A percentile compares a stretch with the other conserved stretches of the same genome.
These are phyloP conservation scores for Nasonia longicornis DNA, from an alignment of 1,140 invertebrate genomes.

Conservation along the genomic window DNA sequence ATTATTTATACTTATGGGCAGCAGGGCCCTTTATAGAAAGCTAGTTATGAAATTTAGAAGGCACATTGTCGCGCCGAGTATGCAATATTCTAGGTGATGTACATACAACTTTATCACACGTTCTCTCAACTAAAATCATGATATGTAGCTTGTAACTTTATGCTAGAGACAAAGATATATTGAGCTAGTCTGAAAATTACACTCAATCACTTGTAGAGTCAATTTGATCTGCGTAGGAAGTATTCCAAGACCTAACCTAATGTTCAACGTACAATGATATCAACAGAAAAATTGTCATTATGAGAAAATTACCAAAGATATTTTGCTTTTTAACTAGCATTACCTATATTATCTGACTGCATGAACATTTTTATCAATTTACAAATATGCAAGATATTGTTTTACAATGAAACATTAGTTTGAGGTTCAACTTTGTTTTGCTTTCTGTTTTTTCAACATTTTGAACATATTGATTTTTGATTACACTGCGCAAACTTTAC, in stretches of 20 bases:
- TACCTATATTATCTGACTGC: not conserved
- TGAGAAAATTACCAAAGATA: not conserved
- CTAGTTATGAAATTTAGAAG: conserved; percentile 29
- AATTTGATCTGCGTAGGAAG: not conserved
- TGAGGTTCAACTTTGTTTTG: conserved; percentile 3
- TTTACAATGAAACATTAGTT: not conserved
- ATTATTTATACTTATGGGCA: conserved; percentile 24
- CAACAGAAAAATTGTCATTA: not conserved
- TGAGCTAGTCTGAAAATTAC: not conserved
- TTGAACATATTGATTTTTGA: not conserved
- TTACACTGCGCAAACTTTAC: not conserved
- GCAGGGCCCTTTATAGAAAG: conserved; percentile 43
- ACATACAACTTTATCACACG: not conserved
- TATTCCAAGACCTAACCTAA: not conserved
- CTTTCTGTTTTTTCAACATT: not conserved
- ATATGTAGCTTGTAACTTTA: not conserved
- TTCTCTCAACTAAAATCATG: not conserved
- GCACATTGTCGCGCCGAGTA: conserved; percentile 15
- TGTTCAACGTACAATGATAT: not conserved
- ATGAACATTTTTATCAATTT: not conserved
- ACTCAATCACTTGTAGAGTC: not conserved
- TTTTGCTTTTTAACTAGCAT: not conserved
- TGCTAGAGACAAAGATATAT: not conserved
- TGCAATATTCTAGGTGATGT: conserved; percentile 7
- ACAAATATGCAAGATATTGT: not conserved